phyloP scores from a whole-genome alignment of 2,797 vertebrate species.

The Pseudochromis fuscus region DNA sequence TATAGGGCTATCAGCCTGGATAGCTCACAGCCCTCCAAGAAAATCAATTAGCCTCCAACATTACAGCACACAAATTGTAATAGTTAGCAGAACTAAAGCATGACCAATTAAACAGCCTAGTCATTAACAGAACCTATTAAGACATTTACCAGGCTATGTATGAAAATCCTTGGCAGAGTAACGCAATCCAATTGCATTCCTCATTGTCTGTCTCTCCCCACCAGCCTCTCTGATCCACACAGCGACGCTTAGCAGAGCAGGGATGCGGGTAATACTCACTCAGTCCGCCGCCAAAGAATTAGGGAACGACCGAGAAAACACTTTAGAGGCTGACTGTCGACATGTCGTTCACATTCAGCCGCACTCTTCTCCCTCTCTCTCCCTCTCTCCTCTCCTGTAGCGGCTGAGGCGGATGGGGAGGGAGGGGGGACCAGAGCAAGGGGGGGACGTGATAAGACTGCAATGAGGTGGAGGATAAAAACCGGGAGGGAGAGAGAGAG shows the following conservation, averaged over 20 bases:
- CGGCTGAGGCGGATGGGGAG: conserved; percentile 80
- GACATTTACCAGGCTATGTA: conserved; percentile 78
- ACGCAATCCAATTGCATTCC: conserved; percentile 80
- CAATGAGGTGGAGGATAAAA: conserved; percentile 84
- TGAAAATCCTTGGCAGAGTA: conserved; percentile 81
- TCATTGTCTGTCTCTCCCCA: conserved; percentile 77
- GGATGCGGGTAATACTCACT: conserved; percentile 85
- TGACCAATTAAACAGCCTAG: conserved; percentile 76
- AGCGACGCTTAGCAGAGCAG: conserved; percentile 75
- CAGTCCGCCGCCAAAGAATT: conserved; percentile 83
- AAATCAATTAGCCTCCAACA: conserved; percentile 76
- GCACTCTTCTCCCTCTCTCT: conserved; percentile 69
- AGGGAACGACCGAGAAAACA: conserved; percentile 82
- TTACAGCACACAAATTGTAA: conserved; percentile 58
- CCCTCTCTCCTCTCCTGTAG: conserved; percentile 71
- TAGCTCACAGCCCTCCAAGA: conserved; percentile 71
- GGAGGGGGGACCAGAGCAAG: conserved; percentile 36
- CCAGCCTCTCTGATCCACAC: conserved; percentile 76
- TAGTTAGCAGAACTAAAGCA: conserved; percentile 70
- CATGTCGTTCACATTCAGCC: conserved; percentile 84
- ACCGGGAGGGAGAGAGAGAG: conserved; percentile 48
- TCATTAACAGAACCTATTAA: conserved; percentile 74
- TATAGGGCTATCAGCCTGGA: conserved; percentile 63
- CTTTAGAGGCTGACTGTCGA: conserved; percentile 84
- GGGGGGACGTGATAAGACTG: conserved; percentile 86